These are phyloP conservation scores for Syrmaticus mikado DNA, from an alignment of 2,113 vertebrate species.

Conservation along the genomic window DNA sequence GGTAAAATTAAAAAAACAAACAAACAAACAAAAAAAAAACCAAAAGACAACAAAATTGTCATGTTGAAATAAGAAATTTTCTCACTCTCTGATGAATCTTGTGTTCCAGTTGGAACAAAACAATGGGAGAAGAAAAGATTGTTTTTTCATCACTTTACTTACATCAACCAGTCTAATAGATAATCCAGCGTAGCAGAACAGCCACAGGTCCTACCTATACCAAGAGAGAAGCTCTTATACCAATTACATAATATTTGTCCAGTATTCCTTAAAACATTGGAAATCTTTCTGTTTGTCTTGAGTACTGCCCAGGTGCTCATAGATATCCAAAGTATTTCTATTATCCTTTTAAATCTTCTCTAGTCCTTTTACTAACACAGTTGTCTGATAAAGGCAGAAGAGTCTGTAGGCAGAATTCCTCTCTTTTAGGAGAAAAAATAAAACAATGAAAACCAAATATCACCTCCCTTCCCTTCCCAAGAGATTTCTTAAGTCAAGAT, in stretches of 20 bases:
- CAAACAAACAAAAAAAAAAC: background rate
- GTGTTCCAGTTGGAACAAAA: background rate
- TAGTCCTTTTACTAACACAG: background rate
- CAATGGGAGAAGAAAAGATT: background rate
- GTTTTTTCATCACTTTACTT: background rate
- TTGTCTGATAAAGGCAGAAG: background rate
- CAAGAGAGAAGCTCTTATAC: background rate
- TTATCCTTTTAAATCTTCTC: background rate
- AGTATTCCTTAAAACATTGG: background rate
- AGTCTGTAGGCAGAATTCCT: background rate
- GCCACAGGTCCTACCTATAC: background rate
- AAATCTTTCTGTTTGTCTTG: background rate
- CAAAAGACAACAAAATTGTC: background rate
- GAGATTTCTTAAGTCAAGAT: background rate
- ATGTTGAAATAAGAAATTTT: background rate
- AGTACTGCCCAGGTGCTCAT: background rate
- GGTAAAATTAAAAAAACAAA: background rate
- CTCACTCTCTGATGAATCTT: background rate
- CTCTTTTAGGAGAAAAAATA: background rate
- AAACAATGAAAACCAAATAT: background rate
- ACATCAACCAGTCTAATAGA: background rate
- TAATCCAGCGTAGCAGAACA: background rate
- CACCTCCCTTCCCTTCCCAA: accelerated
- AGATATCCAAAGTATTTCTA: background rate
- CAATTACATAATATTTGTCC: background rate